Base-by-base conservation (phyloP, 2,797 vertebrate genomes). In the Rhinoraja longicauda region DNA sequence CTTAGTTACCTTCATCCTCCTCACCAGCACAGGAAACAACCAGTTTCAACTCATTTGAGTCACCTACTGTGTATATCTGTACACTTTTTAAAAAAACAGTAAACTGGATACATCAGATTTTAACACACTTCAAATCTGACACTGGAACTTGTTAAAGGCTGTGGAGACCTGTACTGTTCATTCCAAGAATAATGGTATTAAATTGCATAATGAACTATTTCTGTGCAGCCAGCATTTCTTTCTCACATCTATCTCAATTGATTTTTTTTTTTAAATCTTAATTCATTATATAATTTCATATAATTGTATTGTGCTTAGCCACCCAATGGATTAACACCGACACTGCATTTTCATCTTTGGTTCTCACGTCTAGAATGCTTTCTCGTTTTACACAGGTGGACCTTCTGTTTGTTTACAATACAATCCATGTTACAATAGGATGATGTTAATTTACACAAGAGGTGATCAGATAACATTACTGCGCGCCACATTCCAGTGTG, bases 71-170 rank as follows among this genome's bases (percentile, higher is more conserved):
- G 90, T 92, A 92, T 1, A 92, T 92, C 70, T 15, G 72, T 57
- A 67, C 67, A 17, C 13, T 92, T 91, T 26, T 8, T 29, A 15
- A 70, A 32, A 45, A 24, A 73, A 92, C 59, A 67, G 39, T 88
- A 92, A 92, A 73, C 90, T 92, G 24, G 70, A 92, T 92, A 39
- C 90, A 92, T 75, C 90, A 92, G 67, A 75, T 92, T 39, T 36
- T 67, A 72, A 67, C 88, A 72, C 21, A 72, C 62, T 67, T 75
- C 90, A 53, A 75, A 57, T 72, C 70, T 12, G 70, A 73, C 70
- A 29, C 39, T 57, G 70, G 90, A 75, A 92, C 90, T 72, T 57
- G 90, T 53, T 75, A n/a, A 57, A 57, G 72, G 90, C 90, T 92
- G 90, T n/a, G 15, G 45, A 70, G 70, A 12, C 90, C 70, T 92